phyloP scores from a whole-genome alignment of 2,888 invertebrate species.

The Agrotis segetum region DNA sequence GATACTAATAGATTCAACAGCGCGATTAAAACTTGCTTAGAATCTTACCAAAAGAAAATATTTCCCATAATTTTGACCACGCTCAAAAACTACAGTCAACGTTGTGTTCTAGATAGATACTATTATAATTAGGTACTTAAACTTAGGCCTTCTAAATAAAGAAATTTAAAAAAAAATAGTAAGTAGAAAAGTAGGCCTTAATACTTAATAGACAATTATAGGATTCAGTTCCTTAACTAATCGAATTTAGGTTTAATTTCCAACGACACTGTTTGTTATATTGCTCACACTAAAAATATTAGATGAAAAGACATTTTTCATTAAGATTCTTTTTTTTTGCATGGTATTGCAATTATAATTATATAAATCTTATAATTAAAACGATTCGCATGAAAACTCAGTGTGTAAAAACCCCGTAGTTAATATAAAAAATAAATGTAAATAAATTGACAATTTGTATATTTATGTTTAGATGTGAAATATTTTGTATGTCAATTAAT shows the following conservation, averaged over 20 bases:
- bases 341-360: constrained; percentile 12
- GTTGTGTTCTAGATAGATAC: constrained; percentile 42
- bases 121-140: constrained; percentile 52
- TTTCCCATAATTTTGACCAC: constrained; percentile 26
- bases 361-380: constrained; percentile 4
- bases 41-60: constrained; percentile 7
- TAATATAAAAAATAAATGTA: constrained; percentile 5
- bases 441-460: constrained; percentile 26
- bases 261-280: constrained; percentile 37
- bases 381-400: constrained; percentile 10
- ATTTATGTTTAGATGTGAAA: constrained; percentile 16
- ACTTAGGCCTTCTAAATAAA: constrained; percentile 56
- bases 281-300: constrained; percentile 50
- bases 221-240: constrained; percentile 50
- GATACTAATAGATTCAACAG: too few relatives aligned
- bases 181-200: constrained; percentile 63
- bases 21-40: not conserved
- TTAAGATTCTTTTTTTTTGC: constrained; percentile 24
- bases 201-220: constrained; percentile 60
- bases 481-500: constrained; percentile 17
- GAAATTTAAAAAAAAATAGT: constrained; percentile 54
- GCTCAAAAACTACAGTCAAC: constrained; percentile 25
- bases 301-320: constrained; percentile 63
- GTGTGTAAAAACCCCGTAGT: constrained; percentile 27
- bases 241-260: constrained; percentile 53